Conservation (phyloP, 2,113 vertebrate species). For the Perognathus longimembris region DNA sequence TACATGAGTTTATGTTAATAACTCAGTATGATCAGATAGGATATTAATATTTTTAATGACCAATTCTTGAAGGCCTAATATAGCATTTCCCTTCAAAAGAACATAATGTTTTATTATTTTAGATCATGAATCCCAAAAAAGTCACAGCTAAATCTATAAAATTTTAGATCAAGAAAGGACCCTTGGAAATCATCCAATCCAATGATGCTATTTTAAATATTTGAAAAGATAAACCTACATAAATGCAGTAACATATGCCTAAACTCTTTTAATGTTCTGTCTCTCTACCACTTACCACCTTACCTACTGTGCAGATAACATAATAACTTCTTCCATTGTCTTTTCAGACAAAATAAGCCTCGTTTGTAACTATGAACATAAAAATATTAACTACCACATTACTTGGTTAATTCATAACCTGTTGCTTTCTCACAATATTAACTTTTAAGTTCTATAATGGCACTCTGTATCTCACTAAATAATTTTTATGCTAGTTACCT, state of each 20-base stretch:
- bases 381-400: not conserved
- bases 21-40: not conserved
- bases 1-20: not conserved
- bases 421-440: not conserved
- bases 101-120: constrained; percentile 32
- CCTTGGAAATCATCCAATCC: constrained; percentile 1
- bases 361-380: not conserved
- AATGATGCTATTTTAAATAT: not conserved
- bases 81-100: constrained; percentile 20
- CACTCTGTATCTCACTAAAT: rapidly evolving
- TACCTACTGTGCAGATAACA: constrained; percentile 1
- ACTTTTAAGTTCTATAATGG: not conserved
- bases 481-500: constrained; percentile 78
- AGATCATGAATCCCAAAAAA: constrained; percentile 3
- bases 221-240: not conserved
- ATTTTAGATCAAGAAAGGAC: constrained; percentile 29
- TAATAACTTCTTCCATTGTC: not conserved
- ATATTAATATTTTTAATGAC: constrained; percentile 4
- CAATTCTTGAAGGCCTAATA: not conserved
- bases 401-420: not conserved
- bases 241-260: not conserved
- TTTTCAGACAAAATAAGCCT: constrained; percentile 20
- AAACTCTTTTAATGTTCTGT: not conserved
- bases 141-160: not conserved
- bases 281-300: not conserved